Evolutionary conservation across 2,797 vertebrate genomes (phyloP).

Genomic region (Austrolebias charrua): DNA sequence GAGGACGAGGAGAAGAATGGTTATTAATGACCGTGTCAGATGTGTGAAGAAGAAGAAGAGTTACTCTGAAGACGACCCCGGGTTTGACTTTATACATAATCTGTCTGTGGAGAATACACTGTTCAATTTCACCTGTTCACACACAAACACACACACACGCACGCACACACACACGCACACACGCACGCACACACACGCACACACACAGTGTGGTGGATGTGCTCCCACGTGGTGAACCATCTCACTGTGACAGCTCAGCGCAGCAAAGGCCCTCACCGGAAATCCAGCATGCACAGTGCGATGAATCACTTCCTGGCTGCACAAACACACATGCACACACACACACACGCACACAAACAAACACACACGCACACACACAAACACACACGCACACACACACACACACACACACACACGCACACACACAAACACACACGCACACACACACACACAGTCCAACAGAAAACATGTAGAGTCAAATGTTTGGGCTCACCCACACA

Average conservation of each 20-base stretch:
- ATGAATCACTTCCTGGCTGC: conserved; percentile 75
- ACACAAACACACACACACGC: conserved; percentile 23
- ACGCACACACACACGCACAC: conserved; percentile 18
- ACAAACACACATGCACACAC: conserved; percentile 39
- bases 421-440: conserved; percentile 46
- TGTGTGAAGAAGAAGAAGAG: conserved; percentile 77
- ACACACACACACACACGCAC: conserved; percentile 47
- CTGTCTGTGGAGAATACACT: conserved; percentile 68
- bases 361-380: conserved; percentile 46
- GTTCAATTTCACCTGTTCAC: conserved; percentile 59
- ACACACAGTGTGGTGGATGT: conserved; percentile 43
- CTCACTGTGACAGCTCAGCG: conserved; percentile 64
- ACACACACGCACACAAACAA: conserved; percentile 36
- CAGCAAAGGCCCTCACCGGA: conserved; percentile 69
- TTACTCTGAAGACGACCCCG: conserved; percentile 73
- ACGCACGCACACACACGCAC: conserved; percentile 21
- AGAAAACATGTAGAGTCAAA: conserved; percentile 33
- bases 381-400: conserved; percentile 41
- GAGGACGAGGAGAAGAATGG: conserved; percentile 48
- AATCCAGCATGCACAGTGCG: conserved; percentile 66
- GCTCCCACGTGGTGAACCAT: conserved; percentile 67
- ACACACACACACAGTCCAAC: conserved; percentile 11
- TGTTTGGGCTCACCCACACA: conserved; percentile 59
- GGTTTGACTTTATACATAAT: conserved; percentile 73
- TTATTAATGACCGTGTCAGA: conserved; percentile 78